Percentiles rank a stretch among this genome's conserved stretches.
These are phyloP conservation scores for Mus spicilegus DNA, from an alignment of 2,113 vertebrate species.

Conservation along the genomic window DNA sequence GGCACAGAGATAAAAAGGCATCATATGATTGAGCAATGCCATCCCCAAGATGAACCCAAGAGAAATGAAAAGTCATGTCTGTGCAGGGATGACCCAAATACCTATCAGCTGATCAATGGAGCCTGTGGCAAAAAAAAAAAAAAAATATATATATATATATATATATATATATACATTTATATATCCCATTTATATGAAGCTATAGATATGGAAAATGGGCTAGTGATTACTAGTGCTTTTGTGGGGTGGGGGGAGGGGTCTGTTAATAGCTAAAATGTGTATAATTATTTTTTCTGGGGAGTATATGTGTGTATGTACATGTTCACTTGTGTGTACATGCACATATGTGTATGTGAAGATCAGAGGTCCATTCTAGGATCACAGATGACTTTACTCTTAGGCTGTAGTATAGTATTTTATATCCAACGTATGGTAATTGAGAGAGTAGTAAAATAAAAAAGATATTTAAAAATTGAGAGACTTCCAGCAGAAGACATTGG, in stretches of 20 bases:
- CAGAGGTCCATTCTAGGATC: neutral
- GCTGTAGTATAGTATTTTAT: neutral
- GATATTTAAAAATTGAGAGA: neutral
- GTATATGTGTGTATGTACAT: neutral
- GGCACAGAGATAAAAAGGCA: neutral
- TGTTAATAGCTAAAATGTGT: neutral
- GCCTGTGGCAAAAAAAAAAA: neutral
- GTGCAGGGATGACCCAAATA: neutral
- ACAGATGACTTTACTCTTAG: neutral
- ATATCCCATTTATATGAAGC: neutral
- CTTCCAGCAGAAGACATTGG: neutral
- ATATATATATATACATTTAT: too few relatives aligned
- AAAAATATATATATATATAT: too few relatives aligned
- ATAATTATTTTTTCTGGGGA: neutral
- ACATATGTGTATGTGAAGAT: neutral
- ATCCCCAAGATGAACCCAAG: neutral
- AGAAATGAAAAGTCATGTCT: neutral
- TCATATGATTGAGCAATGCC: neutral
- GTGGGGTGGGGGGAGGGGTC: too few relatives aligned
- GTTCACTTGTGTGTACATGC: neutral
- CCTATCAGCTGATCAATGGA: neutral
- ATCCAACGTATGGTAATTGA: neutral
- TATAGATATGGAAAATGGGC: neutral
- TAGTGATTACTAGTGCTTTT: neutral
- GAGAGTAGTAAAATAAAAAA: neutral